Base-by-base conservation (phyloP, 2,797 vertebrate species). In the Alca torda region DNA sequence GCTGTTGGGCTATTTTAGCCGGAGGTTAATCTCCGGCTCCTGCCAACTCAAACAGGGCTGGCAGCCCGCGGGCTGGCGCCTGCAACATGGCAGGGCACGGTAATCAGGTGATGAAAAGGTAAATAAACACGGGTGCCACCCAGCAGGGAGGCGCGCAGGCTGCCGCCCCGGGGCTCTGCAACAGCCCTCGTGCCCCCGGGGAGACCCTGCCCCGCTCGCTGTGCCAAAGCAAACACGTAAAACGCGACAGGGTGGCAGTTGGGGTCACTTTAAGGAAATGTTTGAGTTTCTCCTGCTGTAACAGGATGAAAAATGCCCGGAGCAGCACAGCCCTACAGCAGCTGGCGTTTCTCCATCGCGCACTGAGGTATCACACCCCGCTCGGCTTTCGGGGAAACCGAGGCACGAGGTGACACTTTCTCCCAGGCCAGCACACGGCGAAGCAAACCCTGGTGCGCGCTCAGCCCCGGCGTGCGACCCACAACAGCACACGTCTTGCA, bases 11-110 rank as follows among this genome's bases (percentile, higher is more conserved):
- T 91, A 14, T 28, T 96, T 63, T 41, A 91, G 84, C 90, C 9
- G n/a, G 87, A 90, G 57, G 48, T 59, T 86, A 11, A 94, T 84
- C 86, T 88, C 88, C 64, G 21, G 76, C 88, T 76, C 25, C 82
- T 96, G 97, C 96, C 97, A 96, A 95, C 64, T 77, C 88, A 89
- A 95, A 95, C 83, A 95, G 76, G 57, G 89, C 90, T 74, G 83
- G 95, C 90, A 93, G 80, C 80, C 82, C 74, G 25, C 21, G 2
- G 35, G 87, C 78, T 92, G 95, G 89, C 60, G 65, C 79, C 92
- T 67, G 90, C 87, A 77, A 7, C 74, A 17, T 70, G 90, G 60
- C 93, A 95, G 87, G 72, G 39, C 81, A 84, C 0, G 6, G 76
- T 0, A 16, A 67, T 30, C 89, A 92, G 95, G 96, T 73, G 96